Evolutionary conservation across 1,140 invertebrate species (phyloP).

Genomic region (Solen grandis): DNA sequence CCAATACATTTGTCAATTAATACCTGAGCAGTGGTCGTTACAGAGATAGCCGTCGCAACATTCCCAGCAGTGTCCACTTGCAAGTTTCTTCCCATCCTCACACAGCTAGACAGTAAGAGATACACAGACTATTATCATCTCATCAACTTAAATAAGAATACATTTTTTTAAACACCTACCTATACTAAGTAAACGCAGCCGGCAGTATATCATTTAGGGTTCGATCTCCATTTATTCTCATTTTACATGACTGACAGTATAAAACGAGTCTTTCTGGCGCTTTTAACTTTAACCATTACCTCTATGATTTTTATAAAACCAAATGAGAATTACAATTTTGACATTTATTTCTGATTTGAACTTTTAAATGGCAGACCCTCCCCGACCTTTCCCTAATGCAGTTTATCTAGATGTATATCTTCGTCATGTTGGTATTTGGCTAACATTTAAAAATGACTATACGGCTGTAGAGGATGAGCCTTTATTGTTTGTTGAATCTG

Average conservation of each 20-base stretch:
- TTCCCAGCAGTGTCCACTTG: conserved; percentile 22
- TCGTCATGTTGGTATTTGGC: neutral
- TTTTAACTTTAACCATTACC: neutral
- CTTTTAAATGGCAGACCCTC: no score
- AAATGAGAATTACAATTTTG: no score
- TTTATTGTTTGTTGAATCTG: no score
- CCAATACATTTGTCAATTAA: neutral
- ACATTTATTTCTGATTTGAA: no score
- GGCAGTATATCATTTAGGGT: neutral
- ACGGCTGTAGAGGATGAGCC: no score
- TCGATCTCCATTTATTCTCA: neutral
- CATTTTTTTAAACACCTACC: neutral
- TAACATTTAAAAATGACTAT: no score
- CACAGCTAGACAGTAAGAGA: conserved; percentile 41
- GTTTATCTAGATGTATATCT: neutral
- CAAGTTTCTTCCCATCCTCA: conserved; percentile 28
- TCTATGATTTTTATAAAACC: no score
- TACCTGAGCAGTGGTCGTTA: conserved; percentile 51
- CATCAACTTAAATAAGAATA: neutral
- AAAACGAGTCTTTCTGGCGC: neutral
- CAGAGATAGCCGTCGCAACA: conserved; percentile 50
- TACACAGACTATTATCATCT: no score
- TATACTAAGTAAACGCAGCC: neutral
- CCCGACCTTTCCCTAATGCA: neutral
- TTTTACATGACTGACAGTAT: neutral